A percentile compares a stretch with the other conserved stretches of the same genome.
These are phyloP conservation scores for Caranx melampygus DNA, from an alignment of 2,113 vertebrate species.

Conservation along the genomic window DNA sequence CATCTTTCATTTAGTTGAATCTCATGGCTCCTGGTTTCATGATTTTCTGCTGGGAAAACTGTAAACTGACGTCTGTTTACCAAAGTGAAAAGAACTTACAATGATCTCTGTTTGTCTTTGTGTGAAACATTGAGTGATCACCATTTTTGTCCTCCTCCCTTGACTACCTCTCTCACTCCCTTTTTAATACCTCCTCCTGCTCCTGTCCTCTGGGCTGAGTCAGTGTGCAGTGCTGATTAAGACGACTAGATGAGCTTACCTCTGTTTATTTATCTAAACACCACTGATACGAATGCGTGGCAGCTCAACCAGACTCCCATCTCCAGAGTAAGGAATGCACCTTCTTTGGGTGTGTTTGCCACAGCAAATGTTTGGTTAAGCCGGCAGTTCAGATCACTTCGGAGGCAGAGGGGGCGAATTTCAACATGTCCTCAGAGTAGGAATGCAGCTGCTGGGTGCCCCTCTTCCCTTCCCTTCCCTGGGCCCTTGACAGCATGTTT, in stretches of 20 bases:
- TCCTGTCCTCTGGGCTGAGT: not conserved
- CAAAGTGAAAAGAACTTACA: slow-evolving; percentile 5
- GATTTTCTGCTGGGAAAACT: too few species aligned
- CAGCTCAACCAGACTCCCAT: slow-evolving; percentile 20
- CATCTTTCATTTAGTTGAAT: slow-evolving; percentile 37
- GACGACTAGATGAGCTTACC: not conserved
- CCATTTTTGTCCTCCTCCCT: not conserved
- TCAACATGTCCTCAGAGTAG: slow-evolving; percentile 74
- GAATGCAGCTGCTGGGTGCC: slow-evolving; percentile 68
- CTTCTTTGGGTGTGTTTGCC: slow-evolving; percentile 49
- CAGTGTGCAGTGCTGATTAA: not conserved
- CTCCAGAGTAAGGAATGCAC: slow-evolving; percentile 22
- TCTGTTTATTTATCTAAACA: slow-evolving; percentile 37
- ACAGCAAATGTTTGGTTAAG: slow-evolving; percentile 63
- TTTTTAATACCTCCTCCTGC: slow-evolving; percentile 5
- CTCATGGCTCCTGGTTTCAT: not conserved
- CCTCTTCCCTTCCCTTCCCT: slow-evolving; percentile 7
- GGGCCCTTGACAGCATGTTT: slow-evolving; percentile 58
- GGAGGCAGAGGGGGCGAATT: slow-evolving; percentile 64
- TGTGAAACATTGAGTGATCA: slow-evolving; percentile 3
- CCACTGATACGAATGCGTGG: slow-evolving; percentile 4
- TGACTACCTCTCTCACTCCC: not conserved
- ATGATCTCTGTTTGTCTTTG: not conserved
- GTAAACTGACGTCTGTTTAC: slow-evolving; percentile 45
- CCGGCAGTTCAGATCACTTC: slow-evolving; percentile 35